Percentiles rank a stretch among this genome's conserved stretches.
phyloP scores from a whole-genome alignment of 2,888 invertebrate genomes.

The Campoletis raptor region DNA sequence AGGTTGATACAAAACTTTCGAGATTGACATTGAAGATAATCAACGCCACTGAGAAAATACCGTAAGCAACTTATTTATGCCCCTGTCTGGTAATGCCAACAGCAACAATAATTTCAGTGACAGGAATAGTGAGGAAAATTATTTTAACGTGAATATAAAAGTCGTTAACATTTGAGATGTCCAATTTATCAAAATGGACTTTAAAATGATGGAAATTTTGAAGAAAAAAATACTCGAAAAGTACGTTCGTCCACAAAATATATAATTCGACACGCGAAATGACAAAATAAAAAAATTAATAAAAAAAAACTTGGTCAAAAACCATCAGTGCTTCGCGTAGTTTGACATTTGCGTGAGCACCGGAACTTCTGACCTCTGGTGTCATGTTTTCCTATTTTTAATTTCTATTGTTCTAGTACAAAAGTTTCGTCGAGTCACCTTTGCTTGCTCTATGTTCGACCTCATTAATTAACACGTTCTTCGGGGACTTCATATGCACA shows the following conservation, averaged over 20 bases:
- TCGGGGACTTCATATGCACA: neutral
- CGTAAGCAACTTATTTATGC: slow-evolving; percentile 13
- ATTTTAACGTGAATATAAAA: neutral
- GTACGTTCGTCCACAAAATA: neutral
- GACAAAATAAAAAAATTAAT: neutral
- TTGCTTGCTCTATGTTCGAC: slow-evolving; percentile 7
- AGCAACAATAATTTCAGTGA: neutral
- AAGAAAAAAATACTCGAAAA: too few relatives aligned
- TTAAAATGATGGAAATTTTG: neutral
- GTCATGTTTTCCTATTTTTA: neutral
- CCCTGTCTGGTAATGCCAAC: neutral
- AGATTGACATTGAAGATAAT: slow-evolving; percentile 19
- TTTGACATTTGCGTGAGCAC: neutral
- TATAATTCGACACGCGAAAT: neutral
- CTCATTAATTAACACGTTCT: slow-evolving; percentile 45
- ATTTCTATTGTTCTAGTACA: neutral
- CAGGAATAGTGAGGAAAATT: neutral
- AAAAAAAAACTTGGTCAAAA: too few relatives aligned
- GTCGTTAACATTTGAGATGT: neutral
- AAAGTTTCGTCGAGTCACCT: slow-evolving; percentile 49
- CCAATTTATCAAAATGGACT: neutral
- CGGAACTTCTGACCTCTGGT: slow-evolving; percentile 16
- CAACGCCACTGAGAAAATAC: neutral
- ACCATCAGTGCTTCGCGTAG: neutral
- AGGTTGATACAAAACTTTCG: slow-evolving; percentile 17